A percentile compares a stretch with the other conserved stretches of the same genome.
Evolutionary conservation across 2,113 vertebrate genomes (phyloP).

Genomic region (Tringa solitaria): DNA sequence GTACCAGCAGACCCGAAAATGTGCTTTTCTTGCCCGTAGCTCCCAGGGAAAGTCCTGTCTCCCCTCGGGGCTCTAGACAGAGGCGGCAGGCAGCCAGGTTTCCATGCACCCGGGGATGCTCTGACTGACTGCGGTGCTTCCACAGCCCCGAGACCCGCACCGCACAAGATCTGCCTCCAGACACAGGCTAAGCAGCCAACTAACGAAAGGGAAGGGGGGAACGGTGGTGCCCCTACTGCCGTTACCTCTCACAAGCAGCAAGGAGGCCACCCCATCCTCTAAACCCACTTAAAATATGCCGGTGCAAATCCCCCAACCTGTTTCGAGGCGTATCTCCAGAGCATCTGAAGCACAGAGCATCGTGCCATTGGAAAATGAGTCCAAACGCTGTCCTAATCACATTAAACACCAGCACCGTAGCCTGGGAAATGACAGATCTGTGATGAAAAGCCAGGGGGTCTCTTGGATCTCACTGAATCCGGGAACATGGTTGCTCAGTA

Average conservation of each 20-base stretch:
- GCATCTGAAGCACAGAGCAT: background rate
- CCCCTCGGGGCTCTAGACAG: background rate
- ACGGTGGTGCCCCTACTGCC: accelerated
- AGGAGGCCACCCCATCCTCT: background rate
- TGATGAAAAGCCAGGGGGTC: background rate
- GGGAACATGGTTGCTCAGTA: background rate
- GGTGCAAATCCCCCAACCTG: background rate
- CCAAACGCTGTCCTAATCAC: background rate
- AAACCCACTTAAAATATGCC: accelerated
- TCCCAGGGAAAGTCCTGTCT: constrained; percentile 5
- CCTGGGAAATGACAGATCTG: background rate
- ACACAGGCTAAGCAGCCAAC: background rate
- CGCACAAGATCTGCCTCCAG: background rate
- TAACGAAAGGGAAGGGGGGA: background rate
- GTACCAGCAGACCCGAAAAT: background rate
- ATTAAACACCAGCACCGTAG: background rate
- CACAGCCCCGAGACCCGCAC: background rate
- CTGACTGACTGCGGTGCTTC: background rate
- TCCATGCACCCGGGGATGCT: background rate
- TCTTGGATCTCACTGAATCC: background rate
- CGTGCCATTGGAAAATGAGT: background rate
- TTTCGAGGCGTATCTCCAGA: background rate
- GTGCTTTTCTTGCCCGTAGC: background rate
- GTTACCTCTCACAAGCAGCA: background rate
- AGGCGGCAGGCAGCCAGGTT: background rate